Conservation (phyloP, 2,113 vertebrate species). For the Melanerpes formicivorus region DNA sequence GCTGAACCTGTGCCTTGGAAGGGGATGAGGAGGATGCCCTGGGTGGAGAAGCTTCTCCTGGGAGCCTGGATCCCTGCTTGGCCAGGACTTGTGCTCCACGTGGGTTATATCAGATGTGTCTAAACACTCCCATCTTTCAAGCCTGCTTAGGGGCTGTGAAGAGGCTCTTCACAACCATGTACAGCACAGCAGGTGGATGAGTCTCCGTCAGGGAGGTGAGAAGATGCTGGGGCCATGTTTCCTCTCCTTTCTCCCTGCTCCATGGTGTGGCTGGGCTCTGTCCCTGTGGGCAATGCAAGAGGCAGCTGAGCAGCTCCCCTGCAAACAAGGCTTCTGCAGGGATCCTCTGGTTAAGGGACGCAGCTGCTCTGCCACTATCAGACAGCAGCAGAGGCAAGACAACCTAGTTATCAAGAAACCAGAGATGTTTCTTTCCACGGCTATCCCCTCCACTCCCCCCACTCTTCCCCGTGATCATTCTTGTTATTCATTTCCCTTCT, state of each 20-base stretch:
- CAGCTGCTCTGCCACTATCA: not conserved
- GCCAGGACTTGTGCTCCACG: accelerated
- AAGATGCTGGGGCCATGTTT: not conserved
- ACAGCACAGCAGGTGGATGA: not conserved
- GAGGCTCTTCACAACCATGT: not conserved
- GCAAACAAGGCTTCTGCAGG: not conserved
- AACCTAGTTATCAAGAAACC: not conserved
- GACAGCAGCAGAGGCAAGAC: not conserved
- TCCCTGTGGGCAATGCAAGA: not conserved
- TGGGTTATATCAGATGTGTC: not conserved
- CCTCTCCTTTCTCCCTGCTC: not conserved
- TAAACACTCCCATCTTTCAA: not conserved
- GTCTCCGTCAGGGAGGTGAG: not conserved
- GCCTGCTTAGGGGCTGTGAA: not conserved
- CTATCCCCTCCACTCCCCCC: not conserved
- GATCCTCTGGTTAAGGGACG: not conserved
- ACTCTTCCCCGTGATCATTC: not conserved
- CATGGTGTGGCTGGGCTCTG: accelerated
- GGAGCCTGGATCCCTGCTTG: not conserved
- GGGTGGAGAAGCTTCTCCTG: not conserved
- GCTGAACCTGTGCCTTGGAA: not conserved
- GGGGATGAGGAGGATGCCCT: not conserved
- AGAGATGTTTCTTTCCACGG: not conserved
- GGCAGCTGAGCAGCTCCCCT: not conserved
- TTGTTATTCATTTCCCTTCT: conserved; percentile 8